A percentile compares a stretch with the other conserved stretches of the same genome.
Evolutionary conservation across 1,140 invertebrate genomes (phyloP).

Genomic region (Proctacanthus coquilletti): DNA sequence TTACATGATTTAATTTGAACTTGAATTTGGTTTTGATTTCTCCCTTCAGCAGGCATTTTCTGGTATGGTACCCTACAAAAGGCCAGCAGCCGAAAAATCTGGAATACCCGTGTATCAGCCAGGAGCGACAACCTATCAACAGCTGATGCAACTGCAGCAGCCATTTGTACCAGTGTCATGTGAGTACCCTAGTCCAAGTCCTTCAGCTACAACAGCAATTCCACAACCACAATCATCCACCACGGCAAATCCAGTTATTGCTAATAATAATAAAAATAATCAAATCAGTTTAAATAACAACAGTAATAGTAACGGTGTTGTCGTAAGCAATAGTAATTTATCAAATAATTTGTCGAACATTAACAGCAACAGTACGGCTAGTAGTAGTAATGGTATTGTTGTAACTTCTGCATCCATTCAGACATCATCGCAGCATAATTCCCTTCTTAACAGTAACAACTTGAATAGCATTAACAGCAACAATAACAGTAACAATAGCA

Average conservation of each 20-base stretch:
- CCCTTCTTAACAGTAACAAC: conserved; percentile 3
- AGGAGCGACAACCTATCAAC: conserved; percentile 78
- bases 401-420: neutral
- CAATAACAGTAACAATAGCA: conserved; percentile 8
- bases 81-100: conserved; percentile 86
- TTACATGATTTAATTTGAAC: no score
- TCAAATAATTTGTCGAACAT: conserved; percentile 4
- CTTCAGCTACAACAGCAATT: conserved; percentile 25
- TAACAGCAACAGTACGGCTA: conserved; percentile 18
- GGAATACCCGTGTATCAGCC: conserved; percentile 91
- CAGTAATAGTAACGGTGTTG: neutral
- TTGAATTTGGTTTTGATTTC: no score
- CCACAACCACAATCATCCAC: conserved; percentile 1
- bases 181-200: conserved; percentile 66
- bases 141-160: conserved; percentile 88
- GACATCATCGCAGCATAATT: neutral
- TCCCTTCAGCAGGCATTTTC: conserved; percentile 62
- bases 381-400: conserved; percentile 10
- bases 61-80: conserved; percentile 86
- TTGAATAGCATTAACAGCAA: conserved; percentile 7
- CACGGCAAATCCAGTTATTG: conserved; percentile 10
- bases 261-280: conserved; percentile 9
- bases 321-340: neutral
- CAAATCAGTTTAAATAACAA: conserved; percentile 3
- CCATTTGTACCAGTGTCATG: conserved; percentile 84